Percentiles rank a stretch among this genome's conserved stretches.
Conservation (phyloP, 1,140 invertebrate species). For the Eriosoma lanigerum region DNA sequence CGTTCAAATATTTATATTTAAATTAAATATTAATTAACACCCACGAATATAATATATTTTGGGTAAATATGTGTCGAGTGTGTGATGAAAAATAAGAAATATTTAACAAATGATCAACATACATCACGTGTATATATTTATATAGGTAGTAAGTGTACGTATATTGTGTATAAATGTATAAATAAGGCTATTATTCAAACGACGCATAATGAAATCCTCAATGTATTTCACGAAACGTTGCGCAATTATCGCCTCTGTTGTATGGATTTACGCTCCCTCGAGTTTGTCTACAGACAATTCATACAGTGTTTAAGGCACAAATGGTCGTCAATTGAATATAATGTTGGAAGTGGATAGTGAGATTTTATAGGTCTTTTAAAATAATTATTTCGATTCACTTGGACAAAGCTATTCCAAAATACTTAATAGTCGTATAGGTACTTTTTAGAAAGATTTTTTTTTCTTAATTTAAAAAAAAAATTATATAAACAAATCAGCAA, state of each 20-base stretch:
- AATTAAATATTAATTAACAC: too few relatives aligned
- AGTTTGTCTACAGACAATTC: conserved; percentile 32
- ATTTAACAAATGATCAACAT: background rate
- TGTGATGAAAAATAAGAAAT: background rate
- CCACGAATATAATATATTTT: too few relatives aligned
- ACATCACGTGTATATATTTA: too few relatives aligned
- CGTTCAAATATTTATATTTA: too few relatives aligned
- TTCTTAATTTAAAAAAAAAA: too few relatives aligned
- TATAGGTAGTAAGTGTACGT: too few relatives aligned
- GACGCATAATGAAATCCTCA: conserved; percentile 8
- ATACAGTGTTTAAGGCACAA: background rate
- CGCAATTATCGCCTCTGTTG: conserved; percentile 6
- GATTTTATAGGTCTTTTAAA: conserved; percentile 26
- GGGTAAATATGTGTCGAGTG: background rate
- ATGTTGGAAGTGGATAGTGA: conserved; percentile 4
- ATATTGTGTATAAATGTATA: background rate
- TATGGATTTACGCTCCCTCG: background rate
- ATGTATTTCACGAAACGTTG: conserved; percentile 24
- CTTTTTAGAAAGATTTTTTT: background rate
- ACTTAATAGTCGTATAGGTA: conserved; percentile 24
- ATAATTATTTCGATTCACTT: conserved; percentile 26
- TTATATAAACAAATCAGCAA: too few relatives aligned
- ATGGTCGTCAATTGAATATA: conserved; percentile 8
- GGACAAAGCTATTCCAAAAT: conserved; percentile 32
- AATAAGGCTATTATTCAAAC: background rate